These are phyloP conservation scores for Drosophila sturtevanti DNA, from an alignment of 1,140 invertebrate genomes.

Conservation along the genomic window DNA sequence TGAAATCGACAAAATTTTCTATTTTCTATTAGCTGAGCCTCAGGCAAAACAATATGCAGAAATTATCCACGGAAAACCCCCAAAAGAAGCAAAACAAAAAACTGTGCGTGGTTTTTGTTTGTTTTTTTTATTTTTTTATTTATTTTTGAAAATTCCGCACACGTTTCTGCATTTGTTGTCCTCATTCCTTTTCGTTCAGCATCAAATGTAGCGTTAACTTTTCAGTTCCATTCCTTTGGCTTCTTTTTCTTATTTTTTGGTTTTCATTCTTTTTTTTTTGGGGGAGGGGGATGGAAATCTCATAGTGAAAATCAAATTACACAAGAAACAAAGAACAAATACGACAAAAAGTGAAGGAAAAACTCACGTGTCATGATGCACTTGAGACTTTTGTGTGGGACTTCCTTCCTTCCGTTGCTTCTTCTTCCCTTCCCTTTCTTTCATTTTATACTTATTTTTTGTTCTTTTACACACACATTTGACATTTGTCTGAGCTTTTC, in stretches of 20 bases:
- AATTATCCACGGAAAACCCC: conserved; percentile 28
- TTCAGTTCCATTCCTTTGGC: conserved; percentile 1
- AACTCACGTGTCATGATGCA: conserved; percentile 74
- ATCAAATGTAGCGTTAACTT: conserved; percentile 75
- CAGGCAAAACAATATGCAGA: conserved; percentile 14
- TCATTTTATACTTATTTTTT: too few species aligned
- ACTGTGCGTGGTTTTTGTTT: too few species aligned
- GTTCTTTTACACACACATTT: conserved; percentile 52
- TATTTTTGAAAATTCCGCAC: conserved; percentile 55
- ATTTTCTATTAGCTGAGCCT: conserved; percentile 44
- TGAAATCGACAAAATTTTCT: conserved; percentile 24
- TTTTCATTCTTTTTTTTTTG: too few species aligned
- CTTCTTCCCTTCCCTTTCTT: background rate
- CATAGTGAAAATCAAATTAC: conserved; percentile 71
- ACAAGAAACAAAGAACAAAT: conserved; percentile 41
- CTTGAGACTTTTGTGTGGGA: conserved; percentile 70
- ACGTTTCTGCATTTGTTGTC: conserved; percentile 60
- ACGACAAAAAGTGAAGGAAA: conserved; percentile 40
- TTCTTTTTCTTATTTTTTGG: background rate
- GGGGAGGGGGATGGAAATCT: too few species aligned
- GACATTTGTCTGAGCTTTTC: conserved; percentile 36
- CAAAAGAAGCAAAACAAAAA: conserved; percentile 30
- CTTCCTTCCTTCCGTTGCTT: conserved; percentile 24
- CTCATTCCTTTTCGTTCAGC: conserved; percentile 25
- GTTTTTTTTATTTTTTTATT: too few species aligned